Percentiles rank a stretch among this genome's conserved stretches.
phyloP scores from a whole-genome alignment of 2,113 vertebrate species.

The Salminus brasiliensis region DNA sequence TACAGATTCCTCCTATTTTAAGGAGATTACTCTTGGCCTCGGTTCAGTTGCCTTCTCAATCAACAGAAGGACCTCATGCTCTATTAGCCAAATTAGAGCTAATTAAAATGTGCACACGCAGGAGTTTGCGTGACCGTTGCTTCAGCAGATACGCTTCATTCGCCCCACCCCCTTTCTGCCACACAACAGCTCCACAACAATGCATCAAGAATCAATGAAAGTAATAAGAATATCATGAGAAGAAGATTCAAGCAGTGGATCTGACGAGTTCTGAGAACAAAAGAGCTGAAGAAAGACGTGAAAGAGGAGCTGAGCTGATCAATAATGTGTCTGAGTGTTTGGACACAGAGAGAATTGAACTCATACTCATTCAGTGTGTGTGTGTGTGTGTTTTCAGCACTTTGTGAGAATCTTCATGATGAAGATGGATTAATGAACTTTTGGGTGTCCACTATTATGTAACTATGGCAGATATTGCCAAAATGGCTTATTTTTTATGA shows the following conservation, averaged over 20 bases:
- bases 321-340: neutral
- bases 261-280: neutral
- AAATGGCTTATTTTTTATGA: too few species aligned
- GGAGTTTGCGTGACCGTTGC: conserved; percentile 27
- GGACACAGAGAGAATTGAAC: neutral
- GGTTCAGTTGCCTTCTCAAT: conserved; percentile 62
- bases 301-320: neutral
- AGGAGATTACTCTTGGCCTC: conserved; percentile 59
- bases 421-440: too few species aligned
- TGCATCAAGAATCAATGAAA: neutral
- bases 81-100: conserved; percentile 57
- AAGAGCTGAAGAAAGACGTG: conserved; percentile 5
- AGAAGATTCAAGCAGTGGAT: neutral
- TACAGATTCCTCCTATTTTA: conserved; percentile 53
- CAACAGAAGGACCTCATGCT: conserved; percentile 42
- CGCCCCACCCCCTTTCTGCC: neutral
- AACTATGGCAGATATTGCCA: too few species aligned
- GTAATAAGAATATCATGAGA: neutral
- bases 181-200: conserved; percentile 10
- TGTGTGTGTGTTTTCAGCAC: neutral
- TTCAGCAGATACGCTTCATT: conserved; percentile 30
- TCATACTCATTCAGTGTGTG: neutral
- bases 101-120: conserved; percentile 54
- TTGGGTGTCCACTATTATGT: too few species aligned
- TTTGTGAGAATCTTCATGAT: too few species aligned